Evolutionary conservation across 2,797 vertebrate species (phyloP).

Genomic region (Thaleichthys pacificus): DNA sequence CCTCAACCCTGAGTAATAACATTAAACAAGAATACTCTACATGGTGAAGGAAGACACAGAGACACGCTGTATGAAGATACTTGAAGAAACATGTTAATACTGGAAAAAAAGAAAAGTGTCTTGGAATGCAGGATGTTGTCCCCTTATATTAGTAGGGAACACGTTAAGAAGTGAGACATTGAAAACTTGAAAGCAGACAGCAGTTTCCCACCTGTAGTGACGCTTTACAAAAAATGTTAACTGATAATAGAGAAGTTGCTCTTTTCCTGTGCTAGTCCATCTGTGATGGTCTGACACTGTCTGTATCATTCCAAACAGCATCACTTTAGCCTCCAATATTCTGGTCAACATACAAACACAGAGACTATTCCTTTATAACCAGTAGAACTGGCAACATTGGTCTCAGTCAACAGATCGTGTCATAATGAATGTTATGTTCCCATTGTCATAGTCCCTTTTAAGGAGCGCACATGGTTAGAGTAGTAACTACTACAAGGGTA

Average conservation of each 20-base stretch:
- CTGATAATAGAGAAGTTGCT: constrained; percentile 17
- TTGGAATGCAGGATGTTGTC: constrained; percentile 64
- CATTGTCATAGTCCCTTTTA: constrained; percentile 22
- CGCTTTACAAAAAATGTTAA: constrained; percentile 21
- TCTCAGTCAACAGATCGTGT: constrained; percentile 17
- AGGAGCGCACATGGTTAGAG: not conserved
- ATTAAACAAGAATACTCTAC: constrained; percentile 64
- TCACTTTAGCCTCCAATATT: not conserved
- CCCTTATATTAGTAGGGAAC: constrained; percentile 21
- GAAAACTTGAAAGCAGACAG: constrained; percentile 35
- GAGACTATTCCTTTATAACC: constrained; percentile 9
- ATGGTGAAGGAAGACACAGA: constrained; percentile 48
- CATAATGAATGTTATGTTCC: constrained; percentile 13
- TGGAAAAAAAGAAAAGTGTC: constrained; percentile 32
- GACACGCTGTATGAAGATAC: constrained; percentile 40
- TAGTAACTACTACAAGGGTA: constrained; percentile 1
- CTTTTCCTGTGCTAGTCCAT: constrained; percentile 15
- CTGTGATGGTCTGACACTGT: constrained; percentile 12
- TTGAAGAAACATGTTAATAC: constrained; percentile 58
- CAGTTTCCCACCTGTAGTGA: constrained; percentile 13
- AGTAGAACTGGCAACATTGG: constrained; percentile 9
- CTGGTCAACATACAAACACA: constrained; percentile 11
- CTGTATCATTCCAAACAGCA: not conserved
- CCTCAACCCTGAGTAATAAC: constrained; percentile 73
- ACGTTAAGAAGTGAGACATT: constrained; percentile 32